Base-by-base conservation (phyloP, 2,797 vertebrate genomes). In the Pterois miles region DNA sequence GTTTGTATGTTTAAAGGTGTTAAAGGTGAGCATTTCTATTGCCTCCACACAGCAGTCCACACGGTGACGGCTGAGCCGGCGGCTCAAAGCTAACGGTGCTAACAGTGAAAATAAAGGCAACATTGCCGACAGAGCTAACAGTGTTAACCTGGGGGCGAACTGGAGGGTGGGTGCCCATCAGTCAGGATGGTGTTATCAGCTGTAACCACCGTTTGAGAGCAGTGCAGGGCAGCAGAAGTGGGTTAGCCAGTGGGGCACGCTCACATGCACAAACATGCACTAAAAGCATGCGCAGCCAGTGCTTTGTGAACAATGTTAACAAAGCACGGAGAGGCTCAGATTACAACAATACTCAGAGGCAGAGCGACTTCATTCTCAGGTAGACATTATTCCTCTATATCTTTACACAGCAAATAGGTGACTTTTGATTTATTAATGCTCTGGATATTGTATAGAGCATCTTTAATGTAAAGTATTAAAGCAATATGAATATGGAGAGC, bases 381-480 rank as follows among this genome's bases (percentile, higher is more conserved):
- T 50, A 50, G n/a, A 50, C 48, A 50, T 50, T 50, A n/a, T 20
- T 50, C n/a, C n/a, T 50, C 2, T 50, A 50, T 50, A 50, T 50
- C 48, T 50, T 50, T 50, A 50, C 9, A 50, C 22, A 22, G n/a
- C 8, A 50, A 50, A 50, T 50, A 50, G 48, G 22, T 50, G n/a
- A 22, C 22, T 50, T 9, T 9, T 50, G 20, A 7, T 46, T 2
- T 20, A 46, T 20, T 20, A 46, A 46, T 0, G 43, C 43, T 46
- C 43, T 46, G 43, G 43, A 46, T 46, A 46, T 46, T 0, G 18
- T 46, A 46, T 46, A 46, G 43, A 46, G 0, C 48, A 22, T 9
- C 48, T 50, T 50, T 50, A 22, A 46, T 50, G n/a, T 50, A 1
- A 74, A 79, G 79, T 56, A 65, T 70, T 14, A 71, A 76, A 43